Conservation (phyloP, 1,140 invertebrate genomes). For the Melanaphis sacchari region DNA sequence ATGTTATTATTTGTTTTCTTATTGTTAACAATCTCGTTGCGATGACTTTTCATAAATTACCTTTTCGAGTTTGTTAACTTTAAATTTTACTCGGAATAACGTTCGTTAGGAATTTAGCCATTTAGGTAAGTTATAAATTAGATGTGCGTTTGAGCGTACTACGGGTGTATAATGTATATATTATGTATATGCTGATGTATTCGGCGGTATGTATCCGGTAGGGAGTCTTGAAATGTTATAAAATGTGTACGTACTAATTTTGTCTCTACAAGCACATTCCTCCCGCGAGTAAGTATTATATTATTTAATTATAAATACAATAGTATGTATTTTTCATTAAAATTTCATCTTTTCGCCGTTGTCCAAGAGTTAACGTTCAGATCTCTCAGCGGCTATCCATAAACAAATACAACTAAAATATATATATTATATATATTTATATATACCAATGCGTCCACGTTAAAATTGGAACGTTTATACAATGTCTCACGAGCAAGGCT, state of each 20-base stretch:
- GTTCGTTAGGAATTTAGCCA: background rate
- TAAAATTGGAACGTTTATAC: background rate
- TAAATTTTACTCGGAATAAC: background rate
- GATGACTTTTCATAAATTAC: no score
- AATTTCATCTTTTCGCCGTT: background rate
- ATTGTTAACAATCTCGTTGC: no score
- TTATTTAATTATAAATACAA: constrained; percentile 7
- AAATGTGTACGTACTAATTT: background rate
- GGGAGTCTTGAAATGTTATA: background rate
- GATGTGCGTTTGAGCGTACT: no score
- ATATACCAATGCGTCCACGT: background rate
- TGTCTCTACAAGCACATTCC: background rate
- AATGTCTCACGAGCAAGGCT: no score
- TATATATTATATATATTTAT: background rate
- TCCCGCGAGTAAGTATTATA: background rate
- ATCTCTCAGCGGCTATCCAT: background rate
- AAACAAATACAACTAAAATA: background rate
- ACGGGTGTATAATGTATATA: no score
- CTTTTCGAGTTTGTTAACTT: background rate
- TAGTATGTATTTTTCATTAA: constrained; percentile 11
- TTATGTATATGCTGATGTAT: background rate
- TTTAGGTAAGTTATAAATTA: background rate
- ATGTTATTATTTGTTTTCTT: no score
- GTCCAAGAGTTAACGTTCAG: background rate
- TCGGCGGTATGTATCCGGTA: background rate